Evolutionary conservation across 2,113 vertebrate species (phyloP).

Genomic region (Nipponia nippon): DNA sequence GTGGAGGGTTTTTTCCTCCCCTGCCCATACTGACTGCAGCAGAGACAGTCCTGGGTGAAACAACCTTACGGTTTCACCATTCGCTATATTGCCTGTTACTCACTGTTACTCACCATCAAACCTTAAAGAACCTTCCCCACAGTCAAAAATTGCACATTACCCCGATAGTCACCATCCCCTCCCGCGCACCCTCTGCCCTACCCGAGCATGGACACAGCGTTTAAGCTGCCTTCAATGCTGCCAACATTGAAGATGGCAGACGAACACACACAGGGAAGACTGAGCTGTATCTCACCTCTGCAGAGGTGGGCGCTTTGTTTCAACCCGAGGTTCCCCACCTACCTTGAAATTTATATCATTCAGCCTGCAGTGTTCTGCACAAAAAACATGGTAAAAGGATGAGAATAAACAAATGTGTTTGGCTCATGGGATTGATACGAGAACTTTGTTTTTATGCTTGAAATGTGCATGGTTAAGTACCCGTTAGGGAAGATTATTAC

Average conservation of each 20-base stretch:
- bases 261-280: not conserved
- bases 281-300: not conserved
- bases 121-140: not conserved
- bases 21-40: not conserved
- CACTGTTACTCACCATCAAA: not conserved
- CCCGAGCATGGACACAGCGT: fast-evolving
- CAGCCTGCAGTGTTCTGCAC: not conserved
- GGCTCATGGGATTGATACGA: not conserved
- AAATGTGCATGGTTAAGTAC: not conserved
- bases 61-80: not conserved
- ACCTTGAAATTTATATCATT: not conserved
- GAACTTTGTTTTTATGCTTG: not conserved
- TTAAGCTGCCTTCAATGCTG: not conserved
- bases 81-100: not conserved
- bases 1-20: no score
- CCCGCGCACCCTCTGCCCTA: not conserved
- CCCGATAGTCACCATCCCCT: not conserved
- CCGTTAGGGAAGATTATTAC: not conserved
- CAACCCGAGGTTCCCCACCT: not conserved
- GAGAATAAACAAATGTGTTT: not conserved
- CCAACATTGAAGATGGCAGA: not conserved
- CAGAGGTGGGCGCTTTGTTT: not conserved
- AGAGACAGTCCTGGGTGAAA: not conserved
- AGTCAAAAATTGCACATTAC: not conserved
- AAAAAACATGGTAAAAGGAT: not conserved